phyloP scores from a whole-genome alignment of 2,888 invertebrate species.

The Drosophila ustulata region DNA sequence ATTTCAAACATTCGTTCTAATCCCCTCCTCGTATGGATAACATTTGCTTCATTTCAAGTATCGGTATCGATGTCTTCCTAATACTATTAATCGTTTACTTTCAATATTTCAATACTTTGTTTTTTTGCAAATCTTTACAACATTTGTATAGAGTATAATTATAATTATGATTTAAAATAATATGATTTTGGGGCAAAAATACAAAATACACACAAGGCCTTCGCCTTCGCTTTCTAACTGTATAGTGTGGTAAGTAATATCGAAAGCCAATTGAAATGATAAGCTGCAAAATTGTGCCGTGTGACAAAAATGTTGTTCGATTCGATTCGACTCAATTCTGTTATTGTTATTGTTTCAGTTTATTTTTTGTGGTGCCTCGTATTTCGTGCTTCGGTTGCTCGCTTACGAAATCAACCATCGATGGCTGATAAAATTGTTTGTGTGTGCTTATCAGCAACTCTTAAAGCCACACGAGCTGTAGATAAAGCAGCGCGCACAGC shows the following conservation, averaged over 20 bases:
- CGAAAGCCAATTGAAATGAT: constrained; percentile 40
- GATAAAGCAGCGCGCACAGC: constrained; percentile 34
- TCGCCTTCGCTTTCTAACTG: constrained; percentile 4
- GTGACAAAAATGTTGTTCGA: constrained; percentile 6
- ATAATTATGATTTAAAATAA: too few species aligned
- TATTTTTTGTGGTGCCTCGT: constrained; percentile 3
- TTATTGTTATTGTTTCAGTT: neutral
- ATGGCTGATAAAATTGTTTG: constrained; percentile 48
- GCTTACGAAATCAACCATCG: constrained; percentile 48
- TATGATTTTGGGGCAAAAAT: neutral
- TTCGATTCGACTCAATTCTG: neutral
- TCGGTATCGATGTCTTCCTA: too few species aligned
- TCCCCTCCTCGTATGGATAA: too few species aligned
- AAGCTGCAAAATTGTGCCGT: constrained; percentile 16
- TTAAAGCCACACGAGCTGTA: constrained; percentile 39
- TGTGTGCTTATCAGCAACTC: constrained; percentile 46
- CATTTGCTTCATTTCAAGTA: too few species aligned
- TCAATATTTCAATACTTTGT: too few species aligned
- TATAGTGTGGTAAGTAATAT: constrained; percentile 8
- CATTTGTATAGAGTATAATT: too few species aligned
- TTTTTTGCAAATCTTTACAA: too few species aligned
- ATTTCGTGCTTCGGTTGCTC: constrained; percentile 17
- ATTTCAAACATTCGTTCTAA: too few species aligned
- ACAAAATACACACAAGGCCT: neutral
- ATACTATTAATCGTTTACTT: too few species aligned